These are phyloP conservation scores for Dorcus parallelipipedus DNA, from an alignment of 2,888 invertebrate genomes.

Conservation along the genomic window DNA sequence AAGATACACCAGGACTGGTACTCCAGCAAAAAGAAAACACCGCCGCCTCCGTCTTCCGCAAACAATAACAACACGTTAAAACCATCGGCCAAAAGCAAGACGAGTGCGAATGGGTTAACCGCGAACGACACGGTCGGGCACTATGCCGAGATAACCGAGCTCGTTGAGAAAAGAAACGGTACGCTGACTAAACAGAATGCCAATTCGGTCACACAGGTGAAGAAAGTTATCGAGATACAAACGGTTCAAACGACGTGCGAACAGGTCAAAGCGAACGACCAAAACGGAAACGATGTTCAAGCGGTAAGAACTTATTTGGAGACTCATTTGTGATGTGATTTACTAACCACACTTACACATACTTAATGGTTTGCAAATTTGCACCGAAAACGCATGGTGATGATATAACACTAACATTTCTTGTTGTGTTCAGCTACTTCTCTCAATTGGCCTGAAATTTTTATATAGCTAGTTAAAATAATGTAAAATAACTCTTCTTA, in stretches of 20 bases:
- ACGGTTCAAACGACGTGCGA: constrained; percentile 38
- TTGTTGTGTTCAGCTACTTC: too few relatives aligned
- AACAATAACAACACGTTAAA: constrained; percentile 25
- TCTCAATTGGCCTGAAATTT: too few relatives aligned
- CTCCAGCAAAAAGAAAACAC: constrained; percentile 51
- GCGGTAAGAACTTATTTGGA: constrained; percentile 19
- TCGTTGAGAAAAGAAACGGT: constrained; percentile 20
- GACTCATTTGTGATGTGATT: constrained; percentile 19
- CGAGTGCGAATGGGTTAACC: constrained; percentile 10
- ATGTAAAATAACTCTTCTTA: too few relatives aligned
- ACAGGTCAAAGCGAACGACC: constrained; percentile 6
- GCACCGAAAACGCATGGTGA: neutral
- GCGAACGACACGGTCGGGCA: constrained; percentile 11
- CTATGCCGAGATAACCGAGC: constrained; percentile 16
- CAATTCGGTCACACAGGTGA: constrained; percentile 8
- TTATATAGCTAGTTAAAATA: too few relatives aligned
- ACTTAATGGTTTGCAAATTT: constrained; percentile 6
- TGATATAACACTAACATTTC: too few relatives aligned
- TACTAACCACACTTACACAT: constrained; percentile 9
- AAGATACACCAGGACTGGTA: constrained; percentile 69
- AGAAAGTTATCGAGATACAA: constrained; percentile 38
- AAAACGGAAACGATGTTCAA: constrained; percentile 1
- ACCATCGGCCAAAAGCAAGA: constrained; percentile 40
- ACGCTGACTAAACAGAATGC: constrained; percentile 13
- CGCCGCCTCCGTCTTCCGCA: constrained; percentile 48